Evolutionary conservation across 1,140 invertebrate species (phyloP), one percentile per base, ranked within the genome.

Genomic region (Bombus picipes): DNA sequence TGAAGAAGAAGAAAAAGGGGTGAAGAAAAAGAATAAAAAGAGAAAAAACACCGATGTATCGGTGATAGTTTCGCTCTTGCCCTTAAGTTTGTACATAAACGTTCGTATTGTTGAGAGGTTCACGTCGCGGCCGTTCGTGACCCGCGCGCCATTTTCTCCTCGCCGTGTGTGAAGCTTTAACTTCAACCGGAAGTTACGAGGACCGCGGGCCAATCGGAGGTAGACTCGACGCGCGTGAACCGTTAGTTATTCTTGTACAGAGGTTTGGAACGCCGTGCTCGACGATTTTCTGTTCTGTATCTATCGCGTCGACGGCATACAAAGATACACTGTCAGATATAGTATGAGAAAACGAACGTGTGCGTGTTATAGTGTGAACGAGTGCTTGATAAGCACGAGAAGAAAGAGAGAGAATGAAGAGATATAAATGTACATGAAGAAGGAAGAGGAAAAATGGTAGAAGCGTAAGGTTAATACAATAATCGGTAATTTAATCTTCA

Each of bases 231-330:
- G 82, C 76, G 79, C 73, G 70, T 71, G 87, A 74, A 78, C 74
- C 76, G 65, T 90, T 90, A 81, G 83, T 87, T 85, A 89, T 86
- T 88, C 84, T 73, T 91, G 90, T 91, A 89, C 90, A 91, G 85
- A 91, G 68, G 39, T 84, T 87, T 41, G 66, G 75, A 88, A 84
- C 82, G 85, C 85, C 83, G 70, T 13, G 66, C 70, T 86, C 90
- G 89, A 93, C 91, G 85, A 94, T 92, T 94, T 94, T 93, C 92
- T 53, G 93, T 95, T 94, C 94, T 91, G 88, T 91, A 91, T 84
- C 87, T 94, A 94, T 92, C 87, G 91, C 91, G 88, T 92, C 88
- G 86, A 83, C 87, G 84, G 84, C 84, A 70, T 57, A 81, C 71
- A 85, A 81, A 74, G 47, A 18, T 75, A 81, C 79, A 85, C 43